These are phyloP conservation scores for Dynastes hyllus DNA, from an alignment of 2,888 invertebrate species.

Conservation along the genomic window DNA sequence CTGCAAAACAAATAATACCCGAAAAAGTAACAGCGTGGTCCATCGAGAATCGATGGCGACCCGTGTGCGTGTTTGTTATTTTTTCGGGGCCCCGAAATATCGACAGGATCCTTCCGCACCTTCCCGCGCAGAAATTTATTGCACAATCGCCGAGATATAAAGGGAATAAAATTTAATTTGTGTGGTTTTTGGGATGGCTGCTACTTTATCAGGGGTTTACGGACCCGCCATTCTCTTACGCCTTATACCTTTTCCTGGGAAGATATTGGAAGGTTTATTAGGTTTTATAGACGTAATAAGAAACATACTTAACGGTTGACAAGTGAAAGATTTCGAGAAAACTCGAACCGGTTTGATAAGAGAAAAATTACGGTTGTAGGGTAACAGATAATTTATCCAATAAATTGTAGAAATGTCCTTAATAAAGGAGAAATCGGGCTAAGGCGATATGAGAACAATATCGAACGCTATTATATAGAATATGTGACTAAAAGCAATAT, in stretches of 20 bases:
- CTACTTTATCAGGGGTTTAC: slow-evolving; percentile 4
- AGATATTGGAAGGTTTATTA: slow-evolving; percentile 10
- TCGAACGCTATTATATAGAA: too few relatives aligned
- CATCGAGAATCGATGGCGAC: not conserved
- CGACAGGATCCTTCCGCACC: slow-evolving; percentile 5
- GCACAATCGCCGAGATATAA: slow-evolving; percentile 18
- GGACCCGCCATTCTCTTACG: not conserved
- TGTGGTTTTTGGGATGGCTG: slow-evolving; percentile 11
- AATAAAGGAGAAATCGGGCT: too few relatives aligned
- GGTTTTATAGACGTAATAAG: slow-evolving; percentile 4
- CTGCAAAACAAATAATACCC: too few relatives aligned
- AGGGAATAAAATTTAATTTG: slow-evolving; percentile 36
- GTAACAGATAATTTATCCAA: slow-evolving; percentile 8
- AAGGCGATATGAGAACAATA: too few relatives aligned
- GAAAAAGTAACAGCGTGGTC: too few relatives aligned
- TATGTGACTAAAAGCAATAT: too few relatives aligned
- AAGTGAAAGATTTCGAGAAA: slow-evolving; percentile 11
- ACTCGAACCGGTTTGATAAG: not conserved
- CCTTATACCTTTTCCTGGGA: not conserved
- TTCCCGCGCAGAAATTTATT: slow-evolving; percentile 12
- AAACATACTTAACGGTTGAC: slow-evolving; percentile 7
- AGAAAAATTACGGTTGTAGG: not conserved
- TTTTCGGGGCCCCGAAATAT: not conserved
- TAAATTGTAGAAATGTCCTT: not conserved
- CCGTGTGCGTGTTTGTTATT: slow-evolving; percentile 4